These are phyloP conservation scores for Sebastes schlegelii DNA, from an alignment of 2,113 vertebrate species.

Conservation along the genomic window DNA sequence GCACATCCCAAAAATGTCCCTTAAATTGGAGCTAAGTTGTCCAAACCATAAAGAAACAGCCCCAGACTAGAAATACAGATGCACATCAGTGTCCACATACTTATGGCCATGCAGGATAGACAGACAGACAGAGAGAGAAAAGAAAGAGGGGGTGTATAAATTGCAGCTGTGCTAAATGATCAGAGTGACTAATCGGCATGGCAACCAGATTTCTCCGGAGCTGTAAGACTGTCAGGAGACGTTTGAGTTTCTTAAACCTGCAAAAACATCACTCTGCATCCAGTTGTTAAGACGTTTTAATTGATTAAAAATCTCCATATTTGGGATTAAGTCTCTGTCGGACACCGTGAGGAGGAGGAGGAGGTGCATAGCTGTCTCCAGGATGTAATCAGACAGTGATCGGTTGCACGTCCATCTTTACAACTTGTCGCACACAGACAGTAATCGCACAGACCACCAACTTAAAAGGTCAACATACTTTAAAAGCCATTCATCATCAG, in stretches of 20 bases:
- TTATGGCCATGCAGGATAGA: neutral
- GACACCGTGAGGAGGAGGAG: neutral
- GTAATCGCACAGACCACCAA: constrained; percentile 9
- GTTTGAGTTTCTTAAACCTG: neutral
- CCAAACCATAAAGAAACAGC: too few species aligned
- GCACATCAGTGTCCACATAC: neutral
- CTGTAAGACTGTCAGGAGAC: neutral
- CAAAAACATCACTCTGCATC: neutral
- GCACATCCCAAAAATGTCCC: too few species aligned
- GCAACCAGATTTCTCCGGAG: constrained; percentile 15
- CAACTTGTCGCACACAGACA: neutral
- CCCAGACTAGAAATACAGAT: neutral
- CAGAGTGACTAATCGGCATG: constrained; percentile 4
- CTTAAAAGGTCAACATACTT: neutral
- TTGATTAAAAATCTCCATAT: constrained; percentile 12
- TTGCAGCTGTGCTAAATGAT: constrained; percentile 49
- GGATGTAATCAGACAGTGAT: constrained; percentile 10
- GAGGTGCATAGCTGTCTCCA: neutral
- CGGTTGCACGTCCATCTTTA: constrained; percentile 5
- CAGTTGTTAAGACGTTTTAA: neutral
- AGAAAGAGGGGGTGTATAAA: neutral
- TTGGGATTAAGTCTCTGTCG: neutral
- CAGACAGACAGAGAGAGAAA: neutral
- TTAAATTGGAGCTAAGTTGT: too few species aligned
- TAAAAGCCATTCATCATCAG: neutral